Evolutionary conservation across 2,888 invertebrate genomes (phyloP), one percentile per base, ranked within the genome.

Genomic region (Dione vanillae): DNA sequence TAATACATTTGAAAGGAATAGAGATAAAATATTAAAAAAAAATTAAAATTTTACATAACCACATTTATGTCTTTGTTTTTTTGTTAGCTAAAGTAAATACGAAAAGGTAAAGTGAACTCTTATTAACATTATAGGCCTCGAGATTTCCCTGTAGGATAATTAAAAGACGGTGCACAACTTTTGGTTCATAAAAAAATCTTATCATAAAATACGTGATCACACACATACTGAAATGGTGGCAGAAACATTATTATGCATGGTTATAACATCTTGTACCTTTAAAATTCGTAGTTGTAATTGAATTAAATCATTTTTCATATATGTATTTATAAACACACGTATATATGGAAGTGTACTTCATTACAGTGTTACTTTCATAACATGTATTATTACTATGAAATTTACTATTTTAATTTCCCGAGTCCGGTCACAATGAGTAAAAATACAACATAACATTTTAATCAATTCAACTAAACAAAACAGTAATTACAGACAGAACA

Each of bases 121-220:
- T 52, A 68, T 68, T 68, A 68, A 68, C 66, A 68, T 70, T 72
- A 66, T 67, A 41, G 65, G 65, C 41, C 37, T 68, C n/a, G 64
- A 64, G 70, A 68, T 71, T 73, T 71, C 70, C 72, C 68, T 59
- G 54, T 49, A 66, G 72, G 68, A 69, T n/a, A n/a, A 70, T 70
- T 69, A 67, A 41, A 43, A 61, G 27, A 61, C n/a, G 20, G 61
- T 16, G 45, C 61, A 41, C 35, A 43, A 16, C 43, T 61, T 61
- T 68, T 19, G 52, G 51, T 68, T 35, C 43, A 49, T 61, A 35
- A 61, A 37, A 64, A 64, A 64, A 14, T 41, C 35, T 52, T 51
- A 16, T 27, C 45, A 19, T 61, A 52, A 61, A n/a, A 12, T 6
- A 11, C 6, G 0, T 27, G 61, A 27, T 43, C 43, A 27, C 40